These are phyloP conservation scores for Natator depressus DNA, from an alignment of 2,113 vertebrate species.

Conservation along the genomic window DNA sequence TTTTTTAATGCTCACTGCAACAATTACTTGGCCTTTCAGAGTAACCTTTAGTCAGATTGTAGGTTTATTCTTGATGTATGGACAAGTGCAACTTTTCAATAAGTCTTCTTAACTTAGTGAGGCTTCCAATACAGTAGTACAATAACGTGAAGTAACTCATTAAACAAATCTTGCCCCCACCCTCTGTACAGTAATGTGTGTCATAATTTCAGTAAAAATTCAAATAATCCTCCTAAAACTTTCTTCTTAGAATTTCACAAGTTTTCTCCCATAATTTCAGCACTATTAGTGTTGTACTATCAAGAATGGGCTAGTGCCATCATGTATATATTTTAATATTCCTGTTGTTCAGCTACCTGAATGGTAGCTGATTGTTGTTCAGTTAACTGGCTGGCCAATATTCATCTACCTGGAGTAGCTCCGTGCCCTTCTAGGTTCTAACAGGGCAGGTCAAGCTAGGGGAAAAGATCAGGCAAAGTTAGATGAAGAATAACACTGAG, in stretches of 20 bases:
- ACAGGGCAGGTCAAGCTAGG: background rate
- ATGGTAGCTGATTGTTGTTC: constrained; percentile 21
- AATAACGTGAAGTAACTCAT: background rate
- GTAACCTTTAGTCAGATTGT: constrained; percentile 37
- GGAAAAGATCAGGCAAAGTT: background rate
- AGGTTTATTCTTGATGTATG: constrained; percentile 41
- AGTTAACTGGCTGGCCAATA: background rate
- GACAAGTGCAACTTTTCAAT: background rate
- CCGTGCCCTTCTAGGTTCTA: background rate
- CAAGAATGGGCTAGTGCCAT: constrained; percentile 27
- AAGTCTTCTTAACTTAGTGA: background rate
- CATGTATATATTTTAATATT: constrained; percentile 23
- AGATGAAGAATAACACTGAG: background rate
- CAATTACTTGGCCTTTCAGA: constrained; percentile 60
- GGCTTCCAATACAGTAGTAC: background rate
- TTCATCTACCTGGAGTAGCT: background rate
- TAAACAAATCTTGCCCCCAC: background rate
- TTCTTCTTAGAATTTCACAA: constrained; percentile 29
- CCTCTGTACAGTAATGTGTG: background rate
- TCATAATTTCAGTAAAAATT: constrained; percentile 39
- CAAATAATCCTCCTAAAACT: background rate
- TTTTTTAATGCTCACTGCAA: constrained; percentile 28
- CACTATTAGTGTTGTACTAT: background rate
- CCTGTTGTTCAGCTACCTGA: background rate
- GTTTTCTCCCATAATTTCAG: constrained; percentile 31